Base-by-base conservation (phyloP, 2,113 vertebrate genomes). In the Entomyzon cyanotis region DNA sequence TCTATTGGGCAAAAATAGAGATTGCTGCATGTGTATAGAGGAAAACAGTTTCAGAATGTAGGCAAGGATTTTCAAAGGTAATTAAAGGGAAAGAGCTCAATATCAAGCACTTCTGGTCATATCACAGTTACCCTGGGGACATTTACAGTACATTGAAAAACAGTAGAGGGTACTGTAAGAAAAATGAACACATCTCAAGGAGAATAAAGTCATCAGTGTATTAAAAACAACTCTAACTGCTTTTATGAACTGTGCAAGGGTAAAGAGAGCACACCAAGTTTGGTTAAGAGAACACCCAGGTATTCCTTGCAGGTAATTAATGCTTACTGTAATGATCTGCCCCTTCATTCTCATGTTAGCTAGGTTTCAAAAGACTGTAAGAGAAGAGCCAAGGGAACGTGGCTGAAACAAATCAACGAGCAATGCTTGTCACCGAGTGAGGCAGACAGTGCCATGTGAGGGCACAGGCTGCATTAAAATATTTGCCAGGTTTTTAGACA, bases 401-500 rank as follows among this genome's bases (percentile, higher is more conserved):
- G 11, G 23, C 46, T 65, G 84, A 65, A 62, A 55, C 9, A 64
- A 85, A 88, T 74, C 82, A 30, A 31, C 5, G 37, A 79, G 81
- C 70, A 65, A 10, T 64, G 25, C 52, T 67, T 90, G 84, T 64
- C 69, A 63, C 62, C 0, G 0, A 52, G 77, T 0, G 3, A 91
- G 84, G 69, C 77, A 87, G 80, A 39, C 56, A 44, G 64, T 71
- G 89, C 80, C 60, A 39, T 0, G 3, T 19, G 73, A 95, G 84
- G 81, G 64, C 84, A 90, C 35, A 58, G 89, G 69, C 80, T 87
- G 84, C 78, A 62, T 76, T 89, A 21, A 91, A 91, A 50, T 79
- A 49, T 76, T 84, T 82, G 69, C 81, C 68, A 87, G 28, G 44
- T 82, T 95, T 91, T 76, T 9, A 84, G 89, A 82, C 77, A 89